Evolutionary conservation across 2,797 vertebrate species (phyloP), one percentile per base, ranked within the genome.

Genomic region (Oryzias sinensis): DNA sequence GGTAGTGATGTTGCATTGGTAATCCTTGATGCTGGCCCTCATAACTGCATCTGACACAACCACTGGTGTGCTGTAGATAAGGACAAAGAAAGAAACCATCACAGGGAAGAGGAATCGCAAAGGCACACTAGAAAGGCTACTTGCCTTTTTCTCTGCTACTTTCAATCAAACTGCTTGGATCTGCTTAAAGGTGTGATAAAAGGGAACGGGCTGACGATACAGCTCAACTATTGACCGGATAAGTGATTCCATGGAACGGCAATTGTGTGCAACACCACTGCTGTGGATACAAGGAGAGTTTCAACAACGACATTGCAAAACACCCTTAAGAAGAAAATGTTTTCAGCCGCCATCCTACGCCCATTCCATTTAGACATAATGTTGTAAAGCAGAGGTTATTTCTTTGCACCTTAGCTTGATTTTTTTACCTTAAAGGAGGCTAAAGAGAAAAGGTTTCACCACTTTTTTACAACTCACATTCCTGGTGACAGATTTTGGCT

Each of bases 111-210:
- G 78, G 82, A 72, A 79, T 80, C 79, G 80, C 79, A 87, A 92
- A 93, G 91, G 92, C 91, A 93, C 91, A 89, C 88, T 88, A 88
- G 84, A 89, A 77, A 83, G 89, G 88, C 88, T 86, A 86, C 86
- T 89, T 80, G 77, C 82, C 83, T 76, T 76, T 46, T 83, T 87
- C 65, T 71, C 72, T 76, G 80, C 82, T 81, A 80, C 75, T 84
- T 87, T 86, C 80, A 87, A 79, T 88, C 76, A 81, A 76, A 83
- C 70, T 62, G 72, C 76, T 75, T 40, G 69, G 79, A 74, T 80
- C 70, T 70, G 72, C 76, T 62, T 69, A 66, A 66, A 66, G 64
- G 77, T 47, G 59, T 49, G 53, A 83, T 69, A 67, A 63, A 70
- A 65, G 43, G 53, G 72, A 58, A 74, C 70, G 72, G 79, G 76